These are phyloP conservation scores for Drosophila navojoa DNA, from an alignment of 1,140 invertebrate species.

Conservation along the genomic window DNA sequence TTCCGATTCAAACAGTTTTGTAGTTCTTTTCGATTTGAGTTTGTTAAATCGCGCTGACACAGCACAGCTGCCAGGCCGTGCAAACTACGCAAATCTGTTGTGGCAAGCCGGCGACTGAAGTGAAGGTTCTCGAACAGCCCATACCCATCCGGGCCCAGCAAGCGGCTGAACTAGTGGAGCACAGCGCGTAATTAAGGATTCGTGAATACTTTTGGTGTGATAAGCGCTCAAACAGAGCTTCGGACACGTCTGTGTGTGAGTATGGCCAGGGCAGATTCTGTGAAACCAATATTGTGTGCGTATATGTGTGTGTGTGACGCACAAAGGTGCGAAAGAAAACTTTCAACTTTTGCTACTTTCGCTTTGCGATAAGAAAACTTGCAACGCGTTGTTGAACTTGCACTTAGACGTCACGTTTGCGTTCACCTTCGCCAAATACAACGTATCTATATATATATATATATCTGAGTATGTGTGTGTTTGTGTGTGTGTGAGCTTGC, in stretches of 20 bases:
- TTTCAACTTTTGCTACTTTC: constrained; percentile 50
- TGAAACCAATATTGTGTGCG: not conserved
- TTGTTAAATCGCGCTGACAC: constrained; percentile 5
- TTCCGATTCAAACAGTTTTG: too few relatives aligned
- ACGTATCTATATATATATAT: constrained; percentile 1
- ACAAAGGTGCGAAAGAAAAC: constrained; percentile 41
- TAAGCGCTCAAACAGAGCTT: constrained; percentile 42
- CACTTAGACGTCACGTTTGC: constrained; percentile 58
- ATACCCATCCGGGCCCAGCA: not conserved
- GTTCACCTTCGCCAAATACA: constrained; percentile 24
- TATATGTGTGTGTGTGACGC: constrained; percentile 29
- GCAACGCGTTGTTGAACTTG: constrained; percentile 69
- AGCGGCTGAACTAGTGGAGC: constrained; percentile 8
- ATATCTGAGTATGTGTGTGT: not conserved
- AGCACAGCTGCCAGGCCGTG: constrained; percentile 32
- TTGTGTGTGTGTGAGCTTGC: not conserved
- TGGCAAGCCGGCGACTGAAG: constrained; percentile 29
- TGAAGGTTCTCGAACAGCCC: not conserved
- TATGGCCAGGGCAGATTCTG: not conserved
- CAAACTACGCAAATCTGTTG: constrained; percentile 49
- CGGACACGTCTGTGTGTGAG: constrained; percentile 37
- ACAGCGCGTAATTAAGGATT: constrained; percentile 50
- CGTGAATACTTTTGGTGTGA: constrained; percentile 41
- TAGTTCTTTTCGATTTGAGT: constrained; percentile 18
- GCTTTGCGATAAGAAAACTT: constrained; percentile 69